phyloP scores from a whole-genome alignment of 2,888 invertebrate genomes.

The Mythimna lalbum region DNA sequence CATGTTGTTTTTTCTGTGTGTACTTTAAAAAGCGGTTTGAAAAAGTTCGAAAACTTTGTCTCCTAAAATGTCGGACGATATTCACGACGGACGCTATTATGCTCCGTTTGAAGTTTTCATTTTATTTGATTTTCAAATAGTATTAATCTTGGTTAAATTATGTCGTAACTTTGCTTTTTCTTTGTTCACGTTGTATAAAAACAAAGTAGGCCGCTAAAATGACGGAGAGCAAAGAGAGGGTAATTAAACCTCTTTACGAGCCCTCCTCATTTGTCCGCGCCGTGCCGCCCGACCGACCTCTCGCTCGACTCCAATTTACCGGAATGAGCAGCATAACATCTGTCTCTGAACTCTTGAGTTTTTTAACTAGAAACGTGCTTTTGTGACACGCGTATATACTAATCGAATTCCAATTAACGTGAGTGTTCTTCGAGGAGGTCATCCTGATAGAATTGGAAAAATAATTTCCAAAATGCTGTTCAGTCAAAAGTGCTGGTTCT shows the following conservation, averaged over 20 bases:
- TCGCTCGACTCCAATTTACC: constrained; percentile 69
- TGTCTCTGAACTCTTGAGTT: constrained; percentile 57
- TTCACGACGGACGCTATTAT: constrained; percentile 13
- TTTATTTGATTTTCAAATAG: constrained; percentile 34
- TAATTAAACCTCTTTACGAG: constrained; percentile 80
- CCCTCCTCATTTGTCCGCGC: constrained; percentile 73
- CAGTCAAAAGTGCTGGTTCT: background rate
- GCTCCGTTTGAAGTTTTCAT: constrained; percentile 20
- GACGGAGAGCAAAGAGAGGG: constrained; percentile 70
- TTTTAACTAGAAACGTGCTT: constrained; percentile 58
- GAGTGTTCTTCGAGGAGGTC: constrained; percentile 16
- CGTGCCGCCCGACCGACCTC: constrained; percentile 61
- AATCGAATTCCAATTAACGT: constrained; percentile 29
- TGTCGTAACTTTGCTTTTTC: constrained; percentile 53
- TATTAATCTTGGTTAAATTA: constrained; percentile 40
- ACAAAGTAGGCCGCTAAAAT: constrained; percentile 72
- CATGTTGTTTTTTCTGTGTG: constrained; percentile 9
- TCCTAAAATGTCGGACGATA: constrained; percentile 11
- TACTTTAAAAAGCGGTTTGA: constrained; percentile 17
- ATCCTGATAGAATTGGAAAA: constrained; percentile 3
- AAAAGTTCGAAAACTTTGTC: constrained; percentile 23
- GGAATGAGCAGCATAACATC: constrained; percentile 70
- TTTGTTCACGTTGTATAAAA: constrained; percentile 61
- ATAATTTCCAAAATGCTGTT: background rate
- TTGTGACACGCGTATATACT: constrained; percentile 46